Evolutionary conservation across 2,113 vertebrate genomes (phyloP).

Genomic region (Oreochromis niloticus): DNA sequence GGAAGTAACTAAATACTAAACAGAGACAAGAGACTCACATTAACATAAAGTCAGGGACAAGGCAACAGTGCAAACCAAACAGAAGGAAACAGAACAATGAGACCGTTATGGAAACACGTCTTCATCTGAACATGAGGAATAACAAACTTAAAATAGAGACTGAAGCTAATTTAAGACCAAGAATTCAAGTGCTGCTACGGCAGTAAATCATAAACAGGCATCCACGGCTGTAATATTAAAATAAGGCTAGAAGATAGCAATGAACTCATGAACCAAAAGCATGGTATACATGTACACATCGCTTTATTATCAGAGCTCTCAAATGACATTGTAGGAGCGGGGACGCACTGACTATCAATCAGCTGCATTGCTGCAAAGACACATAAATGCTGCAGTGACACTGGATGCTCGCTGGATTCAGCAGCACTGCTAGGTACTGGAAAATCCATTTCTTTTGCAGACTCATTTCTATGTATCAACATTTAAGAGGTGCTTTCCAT

Average conservation of each 20-base stretch:
- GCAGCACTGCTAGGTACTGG: not conserved
- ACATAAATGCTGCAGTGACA: not conserved
- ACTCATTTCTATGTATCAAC: not conserved
- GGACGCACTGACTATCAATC: not conserved
- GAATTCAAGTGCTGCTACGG: not conserved
- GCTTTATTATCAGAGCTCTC: not conserved
- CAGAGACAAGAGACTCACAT: not conserved
- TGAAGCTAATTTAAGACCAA: not conserved
- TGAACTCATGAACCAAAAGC: not conserved
- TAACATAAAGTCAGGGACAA: not conserved
- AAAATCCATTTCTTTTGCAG: not conserved
- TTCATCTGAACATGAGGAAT: not conserved
- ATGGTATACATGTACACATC: not conserved
- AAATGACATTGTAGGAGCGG: not conserved
- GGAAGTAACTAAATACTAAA: not conserved
- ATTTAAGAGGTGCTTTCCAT: not conserved
- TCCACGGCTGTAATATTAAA: not conserved
- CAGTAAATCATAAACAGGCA: not conserved
- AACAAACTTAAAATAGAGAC: not conserved
- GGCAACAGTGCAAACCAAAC: not conserved
- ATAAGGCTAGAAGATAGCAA: not conserved
- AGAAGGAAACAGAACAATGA: not conserved
- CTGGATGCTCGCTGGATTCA: not conserved
- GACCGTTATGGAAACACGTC: not conserved
- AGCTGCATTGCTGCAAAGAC: not conserved